These are phyloP conservation scores for Drosophila formosana DNA, from an alignment of 2,888 invertebrate species.

Conservation along the genomic window DNA sequence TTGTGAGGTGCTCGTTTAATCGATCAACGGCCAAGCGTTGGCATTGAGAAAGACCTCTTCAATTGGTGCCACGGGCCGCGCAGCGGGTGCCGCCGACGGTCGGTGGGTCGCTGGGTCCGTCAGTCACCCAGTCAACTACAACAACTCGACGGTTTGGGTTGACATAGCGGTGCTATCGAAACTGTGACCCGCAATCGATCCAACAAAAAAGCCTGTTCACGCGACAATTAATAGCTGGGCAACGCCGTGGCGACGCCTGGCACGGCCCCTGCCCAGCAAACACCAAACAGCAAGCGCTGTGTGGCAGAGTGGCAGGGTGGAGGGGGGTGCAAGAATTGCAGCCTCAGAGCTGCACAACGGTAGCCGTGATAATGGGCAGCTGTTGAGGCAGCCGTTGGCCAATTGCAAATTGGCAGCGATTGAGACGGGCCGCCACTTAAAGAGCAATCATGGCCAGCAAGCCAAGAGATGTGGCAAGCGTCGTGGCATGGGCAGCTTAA, in stretches of 20 bases:
- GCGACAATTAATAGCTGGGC: constrained; percentile 78
- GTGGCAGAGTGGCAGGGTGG: not conserved
- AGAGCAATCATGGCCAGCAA: constrained; percentile 52
- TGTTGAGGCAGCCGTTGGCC: constrained; percentile 52
- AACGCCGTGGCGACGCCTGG: constrained; percentile 60
- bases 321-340: not conserved
- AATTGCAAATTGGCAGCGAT: constrained; percentile 60
- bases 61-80: constrained; percentile 43
- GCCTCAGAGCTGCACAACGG: constrained; percentile 47
- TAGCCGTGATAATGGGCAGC: constrained; percentile 75
- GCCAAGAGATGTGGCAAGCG: constrained; percentile 49
- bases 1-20: constrained; percentile 64
- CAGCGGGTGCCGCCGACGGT: constrained; percentile 10
- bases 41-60: constrained; percentile 62
- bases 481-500: not conserved
- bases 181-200: constrained; percentile 79
- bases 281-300: not conserved
- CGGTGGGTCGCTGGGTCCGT: constrained; percentile 17
- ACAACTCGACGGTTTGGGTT: constrained; percentile 11
- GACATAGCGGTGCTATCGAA: constrained; percentile 67
- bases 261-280: constrained; percentile 41
- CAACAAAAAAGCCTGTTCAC: constrained; percentile 72
- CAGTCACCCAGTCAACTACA: not conserved
- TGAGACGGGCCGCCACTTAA: constrained; percentile 57
- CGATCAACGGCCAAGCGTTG: constrained; percentile 75